Conservation (phyloP, 2,797 vertebrate species). For the Todus mexicanus region DNA sequence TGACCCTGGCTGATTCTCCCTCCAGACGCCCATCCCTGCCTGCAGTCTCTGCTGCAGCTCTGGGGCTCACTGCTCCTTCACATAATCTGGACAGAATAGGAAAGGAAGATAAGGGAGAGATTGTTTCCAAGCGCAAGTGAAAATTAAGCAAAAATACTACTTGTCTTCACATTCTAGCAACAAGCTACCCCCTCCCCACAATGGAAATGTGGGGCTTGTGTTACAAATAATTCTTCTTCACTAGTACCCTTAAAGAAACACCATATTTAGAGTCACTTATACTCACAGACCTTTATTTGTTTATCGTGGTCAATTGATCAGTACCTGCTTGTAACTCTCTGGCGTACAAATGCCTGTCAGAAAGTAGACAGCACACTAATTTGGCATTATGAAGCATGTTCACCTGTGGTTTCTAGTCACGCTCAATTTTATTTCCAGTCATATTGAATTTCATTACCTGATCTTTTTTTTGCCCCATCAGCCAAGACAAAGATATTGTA, state of each 20-base stretch:
- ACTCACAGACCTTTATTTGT: background rate
- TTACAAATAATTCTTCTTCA: background rate
- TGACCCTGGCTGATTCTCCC: constrained; percentile 71
- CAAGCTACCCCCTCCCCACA: background rate
- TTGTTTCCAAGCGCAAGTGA: background rate
- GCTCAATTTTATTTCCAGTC: constrained; percentile 1
- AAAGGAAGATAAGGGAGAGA: background rate
- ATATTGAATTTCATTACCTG: background rate
- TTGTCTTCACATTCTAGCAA: background rate
- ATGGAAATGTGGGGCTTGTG: background rate
- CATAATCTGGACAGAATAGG: constrained; percentile 50
- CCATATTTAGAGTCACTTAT: background rate
- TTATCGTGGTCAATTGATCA: background rate
- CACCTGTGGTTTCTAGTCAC: constrained; percentile 15
- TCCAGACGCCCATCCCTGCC: constrained; percentile 67
- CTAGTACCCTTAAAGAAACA: background rate
- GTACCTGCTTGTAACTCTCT: background rate
- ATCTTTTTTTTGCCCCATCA: background rate
- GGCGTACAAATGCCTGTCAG: background rate
- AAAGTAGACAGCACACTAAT: background rate
- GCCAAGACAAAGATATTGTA: background rate
- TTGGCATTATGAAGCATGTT: background rate
- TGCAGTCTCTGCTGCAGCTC: constrained; percentile 65
- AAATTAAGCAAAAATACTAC: background rate
- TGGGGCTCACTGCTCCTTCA: constrained; percentile 74